These are phyloP conservation scores for Apamea monoglypha DNA, from an alignment of 2,888 invertebrate species.

Conservation along the genomic window DNA sequence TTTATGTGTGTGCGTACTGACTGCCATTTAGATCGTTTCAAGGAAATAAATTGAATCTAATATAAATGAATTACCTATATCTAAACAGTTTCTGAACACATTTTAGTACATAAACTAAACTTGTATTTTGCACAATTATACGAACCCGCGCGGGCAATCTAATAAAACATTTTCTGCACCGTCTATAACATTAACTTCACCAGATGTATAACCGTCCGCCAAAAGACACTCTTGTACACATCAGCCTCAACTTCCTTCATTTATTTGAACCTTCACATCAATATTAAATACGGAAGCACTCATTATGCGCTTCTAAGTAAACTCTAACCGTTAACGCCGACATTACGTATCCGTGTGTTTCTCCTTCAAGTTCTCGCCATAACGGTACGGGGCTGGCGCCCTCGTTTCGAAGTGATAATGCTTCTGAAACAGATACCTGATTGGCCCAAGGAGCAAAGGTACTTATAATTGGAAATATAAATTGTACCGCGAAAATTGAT, in stretches of 20 bases:
- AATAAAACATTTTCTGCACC: not conserved
- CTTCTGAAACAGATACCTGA: slow-evolving; percentile 77
- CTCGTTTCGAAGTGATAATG: slow-evolving; percentile 84
- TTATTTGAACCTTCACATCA: slow-evolving; percentile 35
- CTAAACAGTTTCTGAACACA: not conserved
- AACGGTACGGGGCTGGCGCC: slow-evolving; percentile 81
- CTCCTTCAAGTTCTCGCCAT: slow-evolving; percentile 73
- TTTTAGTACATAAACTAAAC: slow-evolving; percentile 10
- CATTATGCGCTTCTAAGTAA: slow-evolving; percentile 53
- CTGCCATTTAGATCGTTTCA: slow-evolving; percentile 45
- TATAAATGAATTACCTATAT: slow-evolving; percentile 28
- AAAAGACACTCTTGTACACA: not conserved
- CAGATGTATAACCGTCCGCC: not conserved
- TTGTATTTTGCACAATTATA: slow-evolving; percentile 14
- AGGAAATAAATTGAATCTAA: slow-evolving; percentile 37
- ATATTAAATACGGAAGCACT: slow-evolving; percentile 50
- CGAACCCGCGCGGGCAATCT: not conserved
- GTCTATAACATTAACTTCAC: not conserved
- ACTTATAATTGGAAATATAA: slow-evolving; percentile 77
- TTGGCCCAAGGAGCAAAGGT: slow-evolving; percentile 74
- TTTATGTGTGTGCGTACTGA: slow-evolving; percentile 41
- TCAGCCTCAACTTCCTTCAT: not conserved
- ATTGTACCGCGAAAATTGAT: slow-evolving; percentile 69
- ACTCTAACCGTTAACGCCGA: slow-evolving; percentile 43
- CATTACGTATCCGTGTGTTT: slow-evolving; percentile 74